Conservation (phyloP, 2,797 vertebrate genomes). For the Semaprochilodus insignis region DNA sequence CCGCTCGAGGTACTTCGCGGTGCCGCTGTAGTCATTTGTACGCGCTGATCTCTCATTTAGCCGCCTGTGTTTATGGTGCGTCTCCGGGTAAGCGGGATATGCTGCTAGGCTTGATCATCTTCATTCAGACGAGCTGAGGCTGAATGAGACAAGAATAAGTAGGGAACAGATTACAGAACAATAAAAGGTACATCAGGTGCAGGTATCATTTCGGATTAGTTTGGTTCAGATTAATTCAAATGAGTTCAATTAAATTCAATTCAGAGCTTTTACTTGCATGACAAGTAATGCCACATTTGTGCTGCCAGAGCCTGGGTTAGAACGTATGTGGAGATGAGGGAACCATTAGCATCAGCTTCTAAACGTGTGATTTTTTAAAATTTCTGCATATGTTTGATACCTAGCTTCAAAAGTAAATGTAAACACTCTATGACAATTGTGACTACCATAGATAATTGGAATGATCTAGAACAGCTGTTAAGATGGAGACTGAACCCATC, state of each 20-base stretch:
- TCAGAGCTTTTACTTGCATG: too few species aligned
- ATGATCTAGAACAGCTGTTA: too few species aligned
- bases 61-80: neutral
- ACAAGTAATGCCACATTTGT: too few species aligned
- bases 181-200: neutral
- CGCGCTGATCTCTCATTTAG: conserved; percentile 43
- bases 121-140: neutral
- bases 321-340: too few species aligned
- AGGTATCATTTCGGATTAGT: neutral
- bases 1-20: conserved; percentile 33
- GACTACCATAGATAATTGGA: too few species aligned
- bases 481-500: too few species aligned
- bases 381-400: too few species aligned
- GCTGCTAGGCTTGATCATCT: neutral
- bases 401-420: too few species aligned
- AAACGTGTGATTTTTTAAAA: too few species aligned
- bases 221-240: neutral
- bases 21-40: conserved; percentile 30
- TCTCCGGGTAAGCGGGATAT: neutral
- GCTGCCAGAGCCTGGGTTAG: too few species aligned
- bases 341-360: too few species aligned
- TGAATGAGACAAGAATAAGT: neutral
- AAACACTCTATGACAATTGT: too few species aligned
- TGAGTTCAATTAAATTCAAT: neutral
- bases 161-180: neutral